phyloP scores from a whole-genome alignment of 2,888 invertebrate species.

The Diloba caeruleocephala region DNA sequence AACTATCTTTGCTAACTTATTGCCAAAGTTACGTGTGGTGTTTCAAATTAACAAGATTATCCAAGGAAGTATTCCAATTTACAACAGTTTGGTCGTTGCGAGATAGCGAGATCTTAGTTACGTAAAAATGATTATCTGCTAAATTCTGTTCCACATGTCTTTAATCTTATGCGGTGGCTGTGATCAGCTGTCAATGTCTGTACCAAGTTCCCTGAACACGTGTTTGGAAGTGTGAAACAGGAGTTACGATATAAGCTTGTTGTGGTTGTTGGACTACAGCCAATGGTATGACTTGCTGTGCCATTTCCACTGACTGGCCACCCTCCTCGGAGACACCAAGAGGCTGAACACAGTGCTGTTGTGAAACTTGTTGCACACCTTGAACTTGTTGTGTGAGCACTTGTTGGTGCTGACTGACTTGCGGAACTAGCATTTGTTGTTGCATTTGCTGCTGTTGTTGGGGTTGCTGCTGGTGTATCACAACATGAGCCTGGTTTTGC shows the following conservation, averaged over 20 bases:
- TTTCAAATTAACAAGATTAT: slow-evolving; percentile 57
- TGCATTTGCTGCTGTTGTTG: slow-evolving; percentile 79
- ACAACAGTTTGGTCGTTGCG: slow-evolving; percentile 65
- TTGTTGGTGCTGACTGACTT: slow-evolving; percentile 86
- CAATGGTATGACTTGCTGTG: slow-evolving; percentile 91
- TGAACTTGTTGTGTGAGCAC: slow-evolving; percentile 83
- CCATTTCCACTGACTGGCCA: slow-evolving; percentile 89
- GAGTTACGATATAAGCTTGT: slow-evolving; percentile 91
- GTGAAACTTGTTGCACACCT: slow-evolving; percentile 80
- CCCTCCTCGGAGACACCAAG: slow-evolving; percentile 84
- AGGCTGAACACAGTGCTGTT: slow-evolving; percentile 85
- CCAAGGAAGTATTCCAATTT: slow-evolving; percentile 54
- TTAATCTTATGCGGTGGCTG: slow-evolving; percentile 44
- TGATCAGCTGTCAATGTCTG: slow-evolving; percentile 79
- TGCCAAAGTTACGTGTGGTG: slow-evolving; percentile 80
- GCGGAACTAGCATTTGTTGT: slow-evolving; percentile 86
- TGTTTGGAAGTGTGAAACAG: slow-evolving; percentile 91
- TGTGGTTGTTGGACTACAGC: slow-evolving; percentile 91
- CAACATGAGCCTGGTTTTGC: slow-evolving; percentile 80
- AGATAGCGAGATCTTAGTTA: slow-evolving; percentile 69
- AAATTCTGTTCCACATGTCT: slow-evolving; percentile 45
- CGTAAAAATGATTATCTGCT: slow-evolving; percentile 59
- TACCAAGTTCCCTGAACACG: slow-evolving; percentile 90
- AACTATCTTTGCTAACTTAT: slow-evolving; percentile 81
- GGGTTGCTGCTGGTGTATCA: slow-evolving; percentile 79